Conservation (phyloP, 1,140 invertebrate genomes). For the Meloidogyne floridensis region DNA sequence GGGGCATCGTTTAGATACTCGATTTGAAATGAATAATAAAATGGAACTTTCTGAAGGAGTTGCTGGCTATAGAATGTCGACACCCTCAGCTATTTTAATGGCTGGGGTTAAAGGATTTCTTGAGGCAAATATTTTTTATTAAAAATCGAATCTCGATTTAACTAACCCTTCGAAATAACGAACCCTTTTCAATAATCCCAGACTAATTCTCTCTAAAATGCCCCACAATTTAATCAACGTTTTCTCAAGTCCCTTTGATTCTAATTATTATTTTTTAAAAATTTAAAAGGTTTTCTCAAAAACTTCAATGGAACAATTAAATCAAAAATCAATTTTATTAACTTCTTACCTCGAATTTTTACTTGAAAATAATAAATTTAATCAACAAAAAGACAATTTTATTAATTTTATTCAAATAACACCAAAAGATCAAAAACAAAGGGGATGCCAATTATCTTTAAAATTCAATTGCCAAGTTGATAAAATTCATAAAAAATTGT, state of each 20-base stretch:
- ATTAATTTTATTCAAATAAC: constrained; percentile 68
- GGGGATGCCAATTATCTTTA: constrained; percentile 71
- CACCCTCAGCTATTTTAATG: constrained; percentile 70
- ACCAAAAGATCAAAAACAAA: constrained; percentile 68
- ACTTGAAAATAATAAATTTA: background rate
- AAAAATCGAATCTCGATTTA: too few species aligned
- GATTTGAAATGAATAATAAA: constrained; percentile 70
- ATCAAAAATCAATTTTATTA: constrained; percentile 1
- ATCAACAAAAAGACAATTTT: constrained; percentile 14
- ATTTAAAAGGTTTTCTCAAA: background rate
- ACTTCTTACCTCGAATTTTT: background rate
- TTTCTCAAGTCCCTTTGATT: too few species aligned
- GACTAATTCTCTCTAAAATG: too few species aligned
- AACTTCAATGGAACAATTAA: background rate
- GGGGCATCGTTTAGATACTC: constrained; percentile 67
- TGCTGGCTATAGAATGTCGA: constrained; percentile 70
- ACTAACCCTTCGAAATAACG: too few species aligned
- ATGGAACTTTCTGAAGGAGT: constrained; percentile 62
- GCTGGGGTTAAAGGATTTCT: constrained; percentile 67
- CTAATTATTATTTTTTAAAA: too few species aligned
- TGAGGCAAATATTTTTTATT: constrained; percentile 36
- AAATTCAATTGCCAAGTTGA: constrained; percentile 66
- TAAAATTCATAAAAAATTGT: constrained; percentile 66
- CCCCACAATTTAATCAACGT: too few species aligned
- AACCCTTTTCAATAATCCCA: too few species aligned